phyloP scores from a whole-genome alignment of 1,140 invertebrate genomes.

The Pseudomyrmex flavicornis region DNA sequence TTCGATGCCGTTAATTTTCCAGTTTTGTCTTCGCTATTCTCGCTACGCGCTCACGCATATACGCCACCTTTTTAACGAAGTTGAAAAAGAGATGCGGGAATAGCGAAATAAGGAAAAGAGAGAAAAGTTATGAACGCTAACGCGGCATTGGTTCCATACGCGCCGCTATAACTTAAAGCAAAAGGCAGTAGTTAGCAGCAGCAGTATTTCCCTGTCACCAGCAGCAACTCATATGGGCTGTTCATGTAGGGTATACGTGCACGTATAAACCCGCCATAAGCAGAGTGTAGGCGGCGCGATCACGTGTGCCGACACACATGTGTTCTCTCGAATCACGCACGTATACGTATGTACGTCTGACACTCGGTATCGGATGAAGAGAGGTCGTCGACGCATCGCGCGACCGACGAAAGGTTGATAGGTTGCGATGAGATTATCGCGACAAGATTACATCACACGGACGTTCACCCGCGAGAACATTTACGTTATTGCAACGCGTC shows the following conservation, averaged over 20 bases:
- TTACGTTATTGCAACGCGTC: background rate
- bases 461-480: background rate
- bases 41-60: background rate
- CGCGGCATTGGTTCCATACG: constrained; percentile 44
- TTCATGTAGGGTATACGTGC: constrained; percentile 45
- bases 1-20: background rate
- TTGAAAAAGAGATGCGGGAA: background rate
- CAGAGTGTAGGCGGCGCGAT: constrained; percentile 15
- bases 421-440: constrained; percentile 19
- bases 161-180: constrained; percentile 70
- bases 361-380: constrained; percentile 31
- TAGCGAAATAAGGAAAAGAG: background rate
- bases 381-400: constrained; percentile 16
- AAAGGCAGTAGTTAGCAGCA: constrained; percentile 71
- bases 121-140: constrained; percentile 44
- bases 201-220: constrained; percentile 72
- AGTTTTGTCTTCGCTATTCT: background rate
- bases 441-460: background rate
- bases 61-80: background rate
- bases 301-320: constrained; percentile 48
- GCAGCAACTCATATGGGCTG: constrained; percentile 64
- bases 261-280: constrained; percentile 48
- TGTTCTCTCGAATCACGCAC: constrained; percentile 27
- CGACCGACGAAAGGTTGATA: constrained; percentile 46
- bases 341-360: constrained; percentile 1